Evolutionary conservation across 2,797 vertebrate species (phyloP).

Genomic region (Anguilla anguilla): DNA sequence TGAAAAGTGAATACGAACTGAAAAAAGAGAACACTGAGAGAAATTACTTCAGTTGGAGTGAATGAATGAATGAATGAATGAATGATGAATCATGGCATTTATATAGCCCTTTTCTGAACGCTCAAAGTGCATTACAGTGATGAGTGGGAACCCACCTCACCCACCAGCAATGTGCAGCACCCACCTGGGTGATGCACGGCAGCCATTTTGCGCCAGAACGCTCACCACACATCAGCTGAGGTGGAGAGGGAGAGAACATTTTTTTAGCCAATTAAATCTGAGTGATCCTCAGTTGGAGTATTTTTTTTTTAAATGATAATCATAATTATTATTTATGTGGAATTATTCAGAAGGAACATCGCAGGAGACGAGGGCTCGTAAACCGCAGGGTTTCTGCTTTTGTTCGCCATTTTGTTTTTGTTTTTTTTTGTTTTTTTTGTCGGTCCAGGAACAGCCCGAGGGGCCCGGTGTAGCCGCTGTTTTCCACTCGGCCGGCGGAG

Average conservation of each 20-base stretch:
- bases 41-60: background rate
- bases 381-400: background rate
- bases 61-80: no score
- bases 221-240: no score
- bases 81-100: no score
- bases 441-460: slow-evolving; percentile 12
- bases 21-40: background rate
- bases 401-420: background rate
- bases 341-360: background rate
- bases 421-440: background rate
- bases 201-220: no score
- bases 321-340: background rate
- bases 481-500: background rate
- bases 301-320: background rate
- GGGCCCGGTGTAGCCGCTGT: background rate
- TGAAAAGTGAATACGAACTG: background rate
- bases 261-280: no score
- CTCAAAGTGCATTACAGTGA: no score
- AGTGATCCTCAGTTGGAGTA: background rate
- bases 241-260: no score
- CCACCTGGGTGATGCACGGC: no score
- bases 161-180: no score
- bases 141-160: no score
- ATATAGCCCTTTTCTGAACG: no score
- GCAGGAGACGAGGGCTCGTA: background rate